Base-by-base conservation (phyloP, 2,888 invertebrate species). In the Seira sanloemensis region DNA sequence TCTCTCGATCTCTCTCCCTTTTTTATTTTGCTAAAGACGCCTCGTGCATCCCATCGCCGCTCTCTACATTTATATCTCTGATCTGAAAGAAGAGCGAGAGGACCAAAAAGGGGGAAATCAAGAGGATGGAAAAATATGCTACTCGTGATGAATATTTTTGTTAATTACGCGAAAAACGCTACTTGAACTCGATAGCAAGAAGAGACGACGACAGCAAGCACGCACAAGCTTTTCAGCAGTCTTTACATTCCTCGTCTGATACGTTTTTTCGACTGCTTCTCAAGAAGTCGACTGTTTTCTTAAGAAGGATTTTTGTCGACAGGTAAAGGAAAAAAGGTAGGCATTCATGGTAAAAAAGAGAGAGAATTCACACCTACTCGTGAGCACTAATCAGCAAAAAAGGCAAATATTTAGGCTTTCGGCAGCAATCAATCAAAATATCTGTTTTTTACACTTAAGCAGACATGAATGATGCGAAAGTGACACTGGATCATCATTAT, bases 131-230 rank as follows among this genome's bases (percentile, higher is more conserved):
- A 65, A 78, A 71, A 18, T 26, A n/a, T 16, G 23, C 65, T 68
- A 27, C 46, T 77, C 72, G 77, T 73, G 83, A 83, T 78, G 62
- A 67, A 78, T 68, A 83, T 77, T 77, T 77, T 66, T 73, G 78
- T 73, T 83, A 78, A 77, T 73, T 76, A 76, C 72, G 54, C 46
- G 76, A 80, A 82, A 71, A 82, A 76, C 26, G 76, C 82, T 82
- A 76, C 82, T 82, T 74, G 76, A 58, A 76, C 66, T 76, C 62
- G 46, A n/a, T n/a, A n/a, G 80, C 66, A 25, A 71, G 62, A 71
- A 54, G 58, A 68, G 25, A 37, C 50, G 21, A 62, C 2, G n/a
- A 62, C 62, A 62, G 58, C 62, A 62, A 62, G 23, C 62, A 62
- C 21, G 62, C 19, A 62, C n/a, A n/a, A n/a, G 19, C 62, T 21